Base-by-base conservation (phyloP, 1,140 invertebrate species). In the Nasonia longicornis region DNA sequence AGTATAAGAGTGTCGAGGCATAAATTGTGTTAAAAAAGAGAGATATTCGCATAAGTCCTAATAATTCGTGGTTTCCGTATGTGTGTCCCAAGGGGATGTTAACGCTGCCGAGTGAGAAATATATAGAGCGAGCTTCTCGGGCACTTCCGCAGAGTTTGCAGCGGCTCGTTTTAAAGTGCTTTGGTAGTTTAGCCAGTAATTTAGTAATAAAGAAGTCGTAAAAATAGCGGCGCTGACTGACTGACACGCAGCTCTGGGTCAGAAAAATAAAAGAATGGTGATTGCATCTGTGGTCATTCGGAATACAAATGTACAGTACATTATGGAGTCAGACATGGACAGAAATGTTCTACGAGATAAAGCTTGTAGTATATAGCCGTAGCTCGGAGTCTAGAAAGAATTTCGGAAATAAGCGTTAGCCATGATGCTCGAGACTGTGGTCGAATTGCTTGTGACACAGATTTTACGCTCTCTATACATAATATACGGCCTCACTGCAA, bases 151-250 rank as follows among this genome's bases (percentile, higher is more conserved):
- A 71, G 42, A 31, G 22, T 12, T 79, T 79, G 22, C 78, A 74
- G 58, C 58, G 31, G 29, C 66, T 76, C n/a, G 31, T n/a, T 66
- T 81, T 72, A 31, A 77, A 77, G 26, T 77, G 26, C 26, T 77
- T 77, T 48, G 77, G 75, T 66, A 52, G 45, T 66, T 66, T 66
- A 73, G 35, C 20, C 69, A 72, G 74, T 81, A 81, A 81, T 81
- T 81, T 77, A 76, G 63, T 64, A 83, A 83, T 83, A 67, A 83
- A 83, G 48, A 82, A 84, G 82, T 78, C 82, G 69, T 82, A 67
- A 69, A 58, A 77, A 73, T 77, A 82, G 75, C 70, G 45, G 66
- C 72, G 14, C 63, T 58, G 16, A n/a, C 52, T 58, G 52, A 58
- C 48, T 52, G 16, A 52, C 16, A 64, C 63, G 48, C 63, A 80